These are phyloP conservation scores for Miniopterus natalensis DNA, from an alignment of 2,113 vertebrate species.

Conservation along the genomic window DNA sequence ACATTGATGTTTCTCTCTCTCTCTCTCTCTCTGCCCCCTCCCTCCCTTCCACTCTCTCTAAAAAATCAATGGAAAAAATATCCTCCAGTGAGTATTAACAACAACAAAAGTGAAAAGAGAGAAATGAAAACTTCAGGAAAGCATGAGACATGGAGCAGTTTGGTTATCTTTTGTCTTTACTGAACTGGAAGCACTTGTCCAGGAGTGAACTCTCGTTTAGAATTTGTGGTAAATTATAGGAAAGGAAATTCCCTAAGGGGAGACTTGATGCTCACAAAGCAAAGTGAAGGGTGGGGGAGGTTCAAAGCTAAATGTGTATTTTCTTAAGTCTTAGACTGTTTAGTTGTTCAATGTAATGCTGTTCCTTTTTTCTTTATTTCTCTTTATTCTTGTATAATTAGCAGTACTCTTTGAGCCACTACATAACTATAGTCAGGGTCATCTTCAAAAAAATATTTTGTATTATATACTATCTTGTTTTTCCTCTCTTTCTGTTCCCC, in stretches of 20 bases:
- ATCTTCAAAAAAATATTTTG: not conserved
- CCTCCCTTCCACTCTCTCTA: too few species aligned
- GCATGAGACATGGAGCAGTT: not conserved
- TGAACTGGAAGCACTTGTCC: not conserved
- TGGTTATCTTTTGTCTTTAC: not conserved
- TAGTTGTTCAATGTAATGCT: not conserved
- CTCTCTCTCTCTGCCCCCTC: too few species aligned
- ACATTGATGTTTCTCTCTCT: too few species aligned
- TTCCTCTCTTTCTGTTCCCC: not conserved
- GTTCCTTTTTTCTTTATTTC: not conserved
- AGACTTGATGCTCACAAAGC: not conserved
- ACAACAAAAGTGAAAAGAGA: not conserved
- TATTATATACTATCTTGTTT: not conserved
- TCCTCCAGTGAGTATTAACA: too few species aligned
- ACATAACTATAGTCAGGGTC: not conserved
- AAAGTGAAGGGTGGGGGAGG: not conserved
- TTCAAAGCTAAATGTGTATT: not conserved
- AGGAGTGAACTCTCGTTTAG: not conserved
- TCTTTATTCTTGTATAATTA: conserved; percentile 16
- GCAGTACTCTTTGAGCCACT: not conserved
- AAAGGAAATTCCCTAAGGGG: not conserved
- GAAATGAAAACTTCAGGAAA: conserved; percentile 35
- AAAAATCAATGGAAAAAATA: too few species aligned
- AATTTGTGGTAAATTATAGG: not conserved
- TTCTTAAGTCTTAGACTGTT: not conserved